Evolutionary conservation across 2,888 invertebrate genomes (phyloP), one percentile per base, ranked within the genome.

Genomic region (Pristionchus mayeri): DNA sequence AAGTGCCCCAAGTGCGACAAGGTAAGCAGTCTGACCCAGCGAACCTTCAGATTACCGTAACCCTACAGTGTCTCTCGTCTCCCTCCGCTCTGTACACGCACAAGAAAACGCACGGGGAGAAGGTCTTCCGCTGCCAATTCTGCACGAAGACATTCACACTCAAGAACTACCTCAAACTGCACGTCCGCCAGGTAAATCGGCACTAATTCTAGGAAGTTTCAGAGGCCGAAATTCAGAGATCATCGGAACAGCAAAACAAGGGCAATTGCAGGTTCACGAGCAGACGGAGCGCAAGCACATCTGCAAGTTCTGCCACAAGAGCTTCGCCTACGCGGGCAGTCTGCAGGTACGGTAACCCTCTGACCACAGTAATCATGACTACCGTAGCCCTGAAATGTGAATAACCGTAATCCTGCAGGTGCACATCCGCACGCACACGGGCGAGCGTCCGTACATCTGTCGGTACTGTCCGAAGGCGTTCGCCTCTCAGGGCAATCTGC

Each of bases 21-120:
- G 71, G 83, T 83, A 18, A 82, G 63, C 7, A 24, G 30, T 80
- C 11, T 80, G 16, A n/a, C 57, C 57, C n/a, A 60, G 4, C 27
- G 63, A 30, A 60, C 27, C 13, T 16, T 24, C 13, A 30, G 16
- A 18, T 2, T 63, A 63, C 9, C 63, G n/a, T 27, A 27, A 63
- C 63, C 16, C 0, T 18, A 1, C 71, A 83, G 86, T 89, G 86
- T 67, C 89, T 93, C 54, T 91, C 91, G 11, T 93, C 93, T 1
- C 93, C 93, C 13, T 92, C 91, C 16, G 93, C 93, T 24, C 89
- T 93, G 27, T 93, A 93, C 86, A 92, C 93, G 13, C 93, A 93
- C 87, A 93, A 93, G 86, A 92, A 93, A 85, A 93, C 93, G 4
- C 93, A 93, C 85, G 92, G 93, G 34, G 92, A 92, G 76, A 93